A percentile compares a stretch with the other conserved stretches of the same genome.
phyloP scores from a whole-genome alignment of 2,113 vertebrate species.

The Dolichallabes microphthalmus region DNA sequence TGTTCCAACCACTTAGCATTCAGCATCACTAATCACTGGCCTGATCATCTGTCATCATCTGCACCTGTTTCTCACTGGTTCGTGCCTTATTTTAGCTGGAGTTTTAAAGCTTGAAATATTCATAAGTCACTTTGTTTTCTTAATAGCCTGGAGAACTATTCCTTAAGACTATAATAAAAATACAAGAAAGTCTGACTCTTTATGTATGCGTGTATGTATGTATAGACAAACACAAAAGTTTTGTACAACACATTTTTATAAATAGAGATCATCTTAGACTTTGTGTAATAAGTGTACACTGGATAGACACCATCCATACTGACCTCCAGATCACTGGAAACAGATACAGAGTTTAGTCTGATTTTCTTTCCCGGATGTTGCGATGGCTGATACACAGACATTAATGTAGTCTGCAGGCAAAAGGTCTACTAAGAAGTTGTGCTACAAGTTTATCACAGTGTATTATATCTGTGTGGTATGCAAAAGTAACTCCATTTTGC shows the following conservation, averaged over 20 bases:
- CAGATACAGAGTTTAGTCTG: neutral
- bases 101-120: too few species aligned
- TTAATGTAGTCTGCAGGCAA: neutral
- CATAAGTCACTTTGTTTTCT: too few species aligned
- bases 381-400: neutral
- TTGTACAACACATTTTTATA: constrained; percentile 64
- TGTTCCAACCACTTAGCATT: too few species aligned
- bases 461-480: neutral
- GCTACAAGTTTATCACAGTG: constrained; percentile 42
- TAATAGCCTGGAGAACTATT: too few species aligned
- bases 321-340: neutral
- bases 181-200: too few species aligned
- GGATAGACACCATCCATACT: constrained; percentile 54
- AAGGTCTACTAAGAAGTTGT: neutral
- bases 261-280: constrained; percentile 62
- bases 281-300: constrained; percentile 62
- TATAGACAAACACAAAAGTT: constrained; percentile 37
- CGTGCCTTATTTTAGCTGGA: too few species aligned
- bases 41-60: too few species aligned
- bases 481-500: neutral
- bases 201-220: neutral
- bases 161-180: too few species aligned
- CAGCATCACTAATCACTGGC: too few species aligned
- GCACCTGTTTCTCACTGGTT: too few species aligned
- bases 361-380: neutral